A percentile compares a stretch with the other conserved stretches of the same genome.
phyloP scores from a whole-genome alignment of 2,113 vertebrate genomes.

The Hyaena hyaena region DNA sequence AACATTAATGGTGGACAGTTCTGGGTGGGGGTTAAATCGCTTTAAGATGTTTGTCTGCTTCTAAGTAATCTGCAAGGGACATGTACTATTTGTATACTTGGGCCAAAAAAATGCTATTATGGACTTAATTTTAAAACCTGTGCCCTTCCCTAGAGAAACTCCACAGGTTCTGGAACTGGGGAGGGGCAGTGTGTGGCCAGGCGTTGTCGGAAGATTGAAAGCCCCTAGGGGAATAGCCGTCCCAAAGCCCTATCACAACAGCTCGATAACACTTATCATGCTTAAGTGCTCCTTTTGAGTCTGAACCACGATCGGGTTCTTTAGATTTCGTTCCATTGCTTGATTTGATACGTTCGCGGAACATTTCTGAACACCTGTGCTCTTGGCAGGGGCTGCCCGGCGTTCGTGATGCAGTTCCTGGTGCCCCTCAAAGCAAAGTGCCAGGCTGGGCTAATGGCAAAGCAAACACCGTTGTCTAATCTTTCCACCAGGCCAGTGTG shows the following conservation, averaged over 20 bases:
- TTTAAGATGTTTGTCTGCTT: not conserved
- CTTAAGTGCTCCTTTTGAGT: fast-evolving
- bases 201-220: not conserved
- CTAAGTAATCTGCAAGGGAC: not conserved
- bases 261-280: not conserved
- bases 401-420: not conserved
- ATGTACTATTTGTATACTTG: not conserved
- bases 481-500: not conserved
- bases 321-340: not conserved
- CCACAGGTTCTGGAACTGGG: not conserved
- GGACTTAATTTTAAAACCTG: not conserved
- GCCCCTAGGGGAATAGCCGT: not conserved
- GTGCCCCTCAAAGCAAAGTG: not conserved
- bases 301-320: not conserved
- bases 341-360: not conserved
- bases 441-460: not conserved
- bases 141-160: not conserved
- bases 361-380: constrained; percentile 49
- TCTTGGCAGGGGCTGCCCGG: not conserved
- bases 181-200: not conserved
- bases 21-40: not conserved
- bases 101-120: not conserved
- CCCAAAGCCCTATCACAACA: not conserved
- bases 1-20: not conserved
- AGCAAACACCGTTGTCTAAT: not conserved